Evolutionary conservation across 2,888 invertebrate species (phyloP).

Genomic region (Sphaerophoria taeniata): DNA sequence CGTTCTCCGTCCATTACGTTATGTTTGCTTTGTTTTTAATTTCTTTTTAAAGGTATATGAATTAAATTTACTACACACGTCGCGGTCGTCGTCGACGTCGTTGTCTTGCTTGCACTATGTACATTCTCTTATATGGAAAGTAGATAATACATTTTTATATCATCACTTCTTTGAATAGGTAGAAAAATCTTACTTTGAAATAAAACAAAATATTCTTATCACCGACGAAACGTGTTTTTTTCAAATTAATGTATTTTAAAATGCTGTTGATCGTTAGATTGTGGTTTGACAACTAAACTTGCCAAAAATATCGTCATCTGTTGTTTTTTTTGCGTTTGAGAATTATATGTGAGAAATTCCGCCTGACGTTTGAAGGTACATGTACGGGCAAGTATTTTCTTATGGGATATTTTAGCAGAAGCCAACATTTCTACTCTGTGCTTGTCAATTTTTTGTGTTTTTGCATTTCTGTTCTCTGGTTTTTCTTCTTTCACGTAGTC

Average conservation of each 20-base stretch:
- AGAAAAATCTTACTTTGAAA: constrained; percentile 46
- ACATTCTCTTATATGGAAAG: constrained; percentile 6
- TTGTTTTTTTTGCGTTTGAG: neutral
- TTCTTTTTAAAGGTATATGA: neutral
- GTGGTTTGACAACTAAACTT: constrained; percentile 61
- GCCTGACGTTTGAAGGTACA: constrained; percentile 57
- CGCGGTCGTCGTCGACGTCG: neutral
- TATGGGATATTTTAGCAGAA: constrained; percentile 49
- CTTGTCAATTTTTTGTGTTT: constrained; percentile 54
- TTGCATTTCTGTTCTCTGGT: neutral
- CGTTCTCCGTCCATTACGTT: constrained; percentile 8
- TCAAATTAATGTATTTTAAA: constrained; percentile 9
- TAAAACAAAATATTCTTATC: constrained; percentile 49
- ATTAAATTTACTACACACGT: constrained; percentile 17
- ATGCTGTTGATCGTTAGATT: constrained; percentile 61
- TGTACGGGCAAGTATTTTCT: constrained; percentile 17
- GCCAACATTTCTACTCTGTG: constrained; percentile 52
- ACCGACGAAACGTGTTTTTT: neutral
- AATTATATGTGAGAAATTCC: constrained; percentile 23
- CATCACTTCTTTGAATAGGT: neutral
- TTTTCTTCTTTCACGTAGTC: neutral
- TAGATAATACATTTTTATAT: constrained; percentile 20
- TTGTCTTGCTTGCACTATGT: neutral
- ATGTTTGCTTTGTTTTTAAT: neutral
- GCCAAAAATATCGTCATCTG: constrained; percentile 50